Evolutionary conservation across 2,113 vertebrate species (phyloP), one percentile per base, ranked within the genome.

Genomic region (Rhizomys pruinosus): DNA sequence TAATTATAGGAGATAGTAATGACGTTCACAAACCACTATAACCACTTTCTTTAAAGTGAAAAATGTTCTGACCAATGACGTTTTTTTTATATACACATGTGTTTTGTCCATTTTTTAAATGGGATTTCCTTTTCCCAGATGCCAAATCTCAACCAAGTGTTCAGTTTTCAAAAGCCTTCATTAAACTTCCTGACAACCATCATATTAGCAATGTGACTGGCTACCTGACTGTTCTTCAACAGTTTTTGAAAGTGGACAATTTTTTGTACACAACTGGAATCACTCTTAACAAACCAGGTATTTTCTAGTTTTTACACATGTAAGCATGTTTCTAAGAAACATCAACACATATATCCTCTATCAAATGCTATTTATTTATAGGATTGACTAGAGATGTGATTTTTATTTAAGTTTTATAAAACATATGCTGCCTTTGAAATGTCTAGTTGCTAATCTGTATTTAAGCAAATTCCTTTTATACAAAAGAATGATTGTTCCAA

Each of bases 131-230:
- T 80, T 97, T 97, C 97, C 57, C 98, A 99, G 99, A 99, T 97
- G 98, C 98, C 91, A 98, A 98, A 95, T 98, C 98, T 82, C 99
- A 99, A 87, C 99, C 99, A 2, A 99, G 97, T 89, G 98, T 99
- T 71, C 98, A 98, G 97, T 99, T 99, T 97, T 98, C 99, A 82
- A 99, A 99, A 96, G 97, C 95, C 66, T 98, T 98, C 90, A 97
- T 99, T 95, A 98, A 98, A 71, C 97, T 99, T 94, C 98, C 98
- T 0, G 90, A 98, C 34, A 97, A 91, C 97, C 97, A 96, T 25
- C 97, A 98, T 39, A 93, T 99, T 91, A 98, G 98, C 88, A 98
- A 98, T 0, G 90, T 99, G 52, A 98, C 98, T 25, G 99, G 98
- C 11, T 99, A 98, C 80, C 98, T 99, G 97, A 99, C 99, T 9